phyloP scores from a whole-genome alignment of 2,888 invertebrate genomes.

The Calliphora vomitoria region DNA sequence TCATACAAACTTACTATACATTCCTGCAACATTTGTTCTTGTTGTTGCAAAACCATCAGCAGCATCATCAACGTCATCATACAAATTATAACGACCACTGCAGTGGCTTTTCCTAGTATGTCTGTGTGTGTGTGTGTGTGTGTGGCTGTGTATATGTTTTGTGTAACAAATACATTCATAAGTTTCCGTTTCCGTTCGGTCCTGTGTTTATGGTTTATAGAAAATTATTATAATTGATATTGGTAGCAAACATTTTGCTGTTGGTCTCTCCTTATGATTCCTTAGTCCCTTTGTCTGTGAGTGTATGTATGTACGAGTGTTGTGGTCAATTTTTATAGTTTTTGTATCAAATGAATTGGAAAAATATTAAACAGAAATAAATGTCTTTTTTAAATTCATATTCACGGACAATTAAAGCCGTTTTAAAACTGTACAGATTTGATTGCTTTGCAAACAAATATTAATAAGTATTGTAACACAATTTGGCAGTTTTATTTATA shows the following conservation, averaged over 20 bases:
- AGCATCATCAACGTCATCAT: conserved; percentile 37
- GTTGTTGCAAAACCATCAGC: conserved; percentile 34
- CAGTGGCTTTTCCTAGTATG: conserved; percentile 47
- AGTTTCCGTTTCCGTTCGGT: conserved; percentile 19
- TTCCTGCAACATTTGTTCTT: conserved; percentile 13
- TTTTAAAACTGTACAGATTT: conserved; percentile 36
- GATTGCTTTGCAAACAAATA: not conserved
- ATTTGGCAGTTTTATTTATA: conserved; percentile 40
- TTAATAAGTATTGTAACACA: not conserved
- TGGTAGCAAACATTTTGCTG: conserved; percentile 46
- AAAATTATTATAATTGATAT: conserved; percentile 66
- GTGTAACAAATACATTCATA: conserved; percentile 42
- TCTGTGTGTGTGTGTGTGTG: not conserved
- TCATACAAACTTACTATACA: not conserved
- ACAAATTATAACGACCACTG: conserved; percentile 68
- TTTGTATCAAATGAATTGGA: conserved; percentile 65
- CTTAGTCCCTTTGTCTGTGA: not conserved
- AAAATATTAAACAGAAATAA: conserved; percentile 59
- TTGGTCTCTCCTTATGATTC: not conserved
- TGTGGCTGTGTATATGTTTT: conserved; percentile 1
- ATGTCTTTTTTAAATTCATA: conserved; percentile 37
- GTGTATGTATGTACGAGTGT: not conserved
- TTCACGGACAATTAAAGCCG: conserved; percentile 69
- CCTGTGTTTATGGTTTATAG: conserved; percentile 46
- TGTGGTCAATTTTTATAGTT: conserved; percentile 56